Percentiles rank a stretch among this genome's conserved stretches.
phyloP scores from a whole-genome alignment of 2,888 invertebrate species.

The Andrena praecox region DNA sequence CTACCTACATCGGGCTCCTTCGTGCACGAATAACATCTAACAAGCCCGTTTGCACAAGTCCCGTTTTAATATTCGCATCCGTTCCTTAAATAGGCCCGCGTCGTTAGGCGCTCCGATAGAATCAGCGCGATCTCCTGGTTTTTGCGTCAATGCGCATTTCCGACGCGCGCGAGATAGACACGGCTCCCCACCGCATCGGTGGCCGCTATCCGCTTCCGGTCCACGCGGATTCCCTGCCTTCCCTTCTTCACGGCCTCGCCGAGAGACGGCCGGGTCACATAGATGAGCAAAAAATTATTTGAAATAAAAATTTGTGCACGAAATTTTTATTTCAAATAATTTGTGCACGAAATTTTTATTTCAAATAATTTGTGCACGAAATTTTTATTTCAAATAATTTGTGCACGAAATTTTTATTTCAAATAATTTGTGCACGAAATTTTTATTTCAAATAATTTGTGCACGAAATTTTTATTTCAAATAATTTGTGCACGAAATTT shows the following conservation, averaged over 20 bases:
- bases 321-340: too few species aligned
- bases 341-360: too few species aligned
- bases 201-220: constrained; percentile 57
- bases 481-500: too few species aligned
- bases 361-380: too few species aligned
- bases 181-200: constrained; percentile 11
- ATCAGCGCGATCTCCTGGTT: constrained; percentile 53
- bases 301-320: too few species aligned
- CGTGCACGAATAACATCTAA: constrained; percentile 43
- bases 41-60: constrained; percentile 37
- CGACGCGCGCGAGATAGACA: constrained; percentile 29
- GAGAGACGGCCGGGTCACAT: too few species aligned
- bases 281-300: too few species aligned
- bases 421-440: too few species aligned
- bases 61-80: constrained; percentile 56
- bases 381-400: too few species aligned
- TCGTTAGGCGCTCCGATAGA: constrained; percentile 49
- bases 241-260: constrained; percentile 55
- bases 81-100: constrained; percentile 36
- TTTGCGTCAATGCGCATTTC: constrained; percentile 59
- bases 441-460: too few species aligned
- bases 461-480: too few species aligned
- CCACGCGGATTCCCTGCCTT: background rate
- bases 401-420: too few species aligned
- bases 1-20: constrained; percentile 44